A percentile compares a stretch with the other conserved stretches of the same genome.
Conservation (phyloP, 2,113 vertebrate genomes). For the Emydura subglobosa region DNA sequence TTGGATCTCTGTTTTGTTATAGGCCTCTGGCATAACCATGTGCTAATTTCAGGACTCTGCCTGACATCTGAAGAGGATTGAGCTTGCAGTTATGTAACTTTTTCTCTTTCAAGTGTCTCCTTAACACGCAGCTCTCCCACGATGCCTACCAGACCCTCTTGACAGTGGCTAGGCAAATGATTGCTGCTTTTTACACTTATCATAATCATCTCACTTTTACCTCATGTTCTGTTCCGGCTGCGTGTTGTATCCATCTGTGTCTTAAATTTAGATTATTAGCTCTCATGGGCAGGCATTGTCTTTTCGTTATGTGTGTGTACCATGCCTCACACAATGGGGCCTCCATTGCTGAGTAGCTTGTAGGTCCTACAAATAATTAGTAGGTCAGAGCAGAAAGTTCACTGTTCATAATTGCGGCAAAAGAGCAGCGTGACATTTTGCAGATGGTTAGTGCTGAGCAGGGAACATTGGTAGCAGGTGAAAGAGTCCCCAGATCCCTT, state of each 20-base stretch:
- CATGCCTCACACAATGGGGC: background rate
- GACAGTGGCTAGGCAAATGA: background rate
- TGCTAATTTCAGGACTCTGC: background rate
- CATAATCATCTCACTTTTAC: background rate
- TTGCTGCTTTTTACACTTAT: background rate
- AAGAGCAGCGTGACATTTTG: background rate
- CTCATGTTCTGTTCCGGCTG: background rate
- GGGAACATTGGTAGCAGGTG: background rate
- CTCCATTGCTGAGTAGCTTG: background rate
- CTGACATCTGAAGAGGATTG: background rate
- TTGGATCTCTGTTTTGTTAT: background rate
- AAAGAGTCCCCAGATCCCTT: background rate
- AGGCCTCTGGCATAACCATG: background rate
- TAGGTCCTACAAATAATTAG: background rate
- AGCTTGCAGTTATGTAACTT: background rate
- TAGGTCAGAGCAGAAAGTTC: background rate
- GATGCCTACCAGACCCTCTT: background rate
- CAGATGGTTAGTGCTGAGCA: background rate
- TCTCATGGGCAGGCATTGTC: background rate
- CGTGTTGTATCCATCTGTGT: background rate
- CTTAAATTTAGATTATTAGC: rapidly evolving
- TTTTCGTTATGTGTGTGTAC: background rate
- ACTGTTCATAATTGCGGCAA: background rate
- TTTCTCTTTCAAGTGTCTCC: background rate
- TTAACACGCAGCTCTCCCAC: background rate